Conservation (phyloP, 30 jellyfish, hydroid and myxozoan genomes). For the Pseudorhiza aurosa region DNA sequence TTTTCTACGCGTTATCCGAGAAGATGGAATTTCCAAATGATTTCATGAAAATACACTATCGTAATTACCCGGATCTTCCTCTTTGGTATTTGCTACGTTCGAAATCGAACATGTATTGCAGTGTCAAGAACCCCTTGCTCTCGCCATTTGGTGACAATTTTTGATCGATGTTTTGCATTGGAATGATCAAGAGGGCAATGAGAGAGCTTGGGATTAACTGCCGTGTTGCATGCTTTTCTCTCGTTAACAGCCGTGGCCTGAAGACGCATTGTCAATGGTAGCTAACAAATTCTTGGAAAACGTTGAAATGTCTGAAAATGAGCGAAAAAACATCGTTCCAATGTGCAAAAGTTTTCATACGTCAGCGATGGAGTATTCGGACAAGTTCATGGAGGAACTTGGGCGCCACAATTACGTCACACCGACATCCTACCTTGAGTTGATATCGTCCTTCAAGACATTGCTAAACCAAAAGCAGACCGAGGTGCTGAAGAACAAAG, state of each 20-base stretch:
- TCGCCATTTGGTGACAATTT: too few relatives aligned
- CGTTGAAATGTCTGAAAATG: constrained; percentile 81
- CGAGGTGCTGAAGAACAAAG: constrained; percentile 90
- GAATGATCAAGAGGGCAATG: too few relatives aligned
- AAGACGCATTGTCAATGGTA: constrained; percentile 98
- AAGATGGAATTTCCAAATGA: too few relatives aligned
- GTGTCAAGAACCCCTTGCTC: too few relatives aligned
- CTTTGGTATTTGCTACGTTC: too few relatives aligned
- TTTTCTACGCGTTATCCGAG: too few relatives aligned
- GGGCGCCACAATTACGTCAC: constrained; percentile 98
- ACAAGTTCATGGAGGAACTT: constrained; percentile 85
- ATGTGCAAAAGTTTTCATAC: constrained; percentile 88
- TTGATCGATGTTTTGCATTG: too few relatives aligned
- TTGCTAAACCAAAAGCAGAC: constrained; percentile 86
- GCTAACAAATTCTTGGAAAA: constrained; percentile 92
- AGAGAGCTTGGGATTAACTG: too few relatives aligned
- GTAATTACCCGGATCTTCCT: too few relatives aligned
- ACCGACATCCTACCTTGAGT: constrained; percentile 96
- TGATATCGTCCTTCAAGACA: constrained; percentile 85
- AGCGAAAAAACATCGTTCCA: constrained; percentile 85
- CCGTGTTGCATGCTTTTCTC: too few relatives aligned
- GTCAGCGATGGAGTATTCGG: constrained; percentile 79
- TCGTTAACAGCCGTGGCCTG: constrained; percentile 92
- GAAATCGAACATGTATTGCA: too few relatives aligned
- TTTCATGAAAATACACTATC: too few relatives aligned